Base-by-base conservation (phyloP, 2,888 invertebrate species). In the Lamellibrachia satsuma region DNA sequence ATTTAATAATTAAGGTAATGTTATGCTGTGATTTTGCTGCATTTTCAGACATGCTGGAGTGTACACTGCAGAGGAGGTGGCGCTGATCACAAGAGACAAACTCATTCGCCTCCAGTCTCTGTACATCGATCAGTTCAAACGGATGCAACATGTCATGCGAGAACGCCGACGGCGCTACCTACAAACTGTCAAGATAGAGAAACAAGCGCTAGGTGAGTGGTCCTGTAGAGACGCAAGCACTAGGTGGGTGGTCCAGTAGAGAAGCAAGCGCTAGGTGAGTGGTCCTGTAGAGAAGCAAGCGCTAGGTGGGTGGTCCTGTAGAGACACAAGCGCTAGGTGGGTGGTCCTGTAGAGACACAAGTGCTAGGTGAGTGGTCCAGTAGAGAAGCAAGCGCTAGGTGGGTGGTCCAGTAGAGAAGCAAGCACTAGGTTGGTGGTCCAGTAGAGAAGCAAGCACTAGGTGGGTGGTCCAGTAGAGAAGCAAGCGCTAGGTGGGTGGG, bases 21-120 rank as follows among this genome's bases (percentile, higher is more conserved):
- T 60, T 91, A 52, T 91, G 11, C 22, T 91, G 15, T 51, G 9
- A 11, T 52, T 52, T n/a, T 91, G 15, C 11, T 27, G 39, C 39
- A 22, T 92, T 96, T 94, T 3, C 93, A 98, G 98, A 97, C 98
- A 98, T 96, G 98, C 98, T 0, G 98, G 98, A 15, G 98, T 98
- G 0, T 99, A 98, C 96, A 98, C 99, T 0, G 98, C 98, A 0
- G 98, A 99, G 95, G 99, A 99, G 96, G 98, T 98, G 0, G 98
- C 98, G 6, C 97, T 97, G 55, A 97, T 98, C 60, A 97, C 98
- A 0, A 97, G 98, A 94, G 97, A 98, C 92, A 98, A 98, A 94
- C 97, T 99, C 91, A 97, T 98, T 22, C 97, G 98, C 91, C 97
- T 99, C 0, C 98, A 98, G 96, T 97, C 97, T 0, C 97, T 98